Conservation (phyloP, 2,797 vertebrate species). For the Epinephelus coioides region DNA sequence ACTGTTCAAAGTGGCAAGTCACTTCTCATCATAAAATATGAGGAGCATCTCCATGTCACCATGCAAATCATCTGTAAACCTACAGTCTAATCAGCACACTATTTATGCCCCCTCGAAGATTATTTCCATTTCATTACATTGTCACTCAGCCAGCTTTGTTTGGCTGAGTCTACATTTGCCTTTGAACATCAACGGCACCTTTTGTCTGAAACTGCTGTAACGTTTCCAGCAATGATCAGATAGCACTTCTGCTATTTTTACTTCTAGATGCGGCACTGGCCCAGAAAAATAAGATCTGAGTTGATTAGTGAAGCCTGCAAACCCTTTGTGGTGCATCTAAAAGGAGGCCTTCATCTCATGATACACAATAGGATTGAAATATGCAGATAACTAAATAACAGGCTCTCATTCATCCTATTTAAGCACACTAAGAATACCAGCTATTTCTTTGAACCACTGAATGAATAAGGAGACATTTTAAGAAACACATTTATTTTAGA, state of each 20-base stretch:
- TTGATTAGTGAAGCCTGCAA: conserved; percentile 70
- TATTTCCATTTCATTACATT: conserved; percentile 60
- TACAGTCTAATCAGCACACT: conserved; percentile 28
- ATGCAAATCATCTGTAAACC: conserved; percentile 28
- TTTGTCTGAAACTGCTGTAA: conserved; percentile 74
- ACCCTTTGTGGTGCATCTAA: conserved; percentile 67
- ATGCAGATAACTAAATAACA: conserved; percentile 61
- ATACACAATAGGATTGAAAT: conserved; percentile 57
- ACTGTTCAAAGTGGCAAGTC: neutral
- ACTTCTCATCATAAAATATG: conserved; percentile 5
- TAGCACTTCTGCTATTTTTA: conserved; percentile 77
- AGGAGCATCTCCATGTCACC: neutral
- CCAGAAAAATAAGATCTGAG: conserved; percentile 74
- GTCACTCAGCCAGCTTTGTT: conserved; percentile 66
- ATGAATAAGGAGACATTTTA: conserved; percentile 47
- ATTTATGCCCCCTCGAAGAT: conserved; percentile 36
- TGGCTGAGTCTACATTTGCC: conserved; percentile 57
- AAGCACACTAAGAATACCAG: conserved; percentile 36
- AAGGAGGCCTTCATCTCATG: conserved; percentile 64
- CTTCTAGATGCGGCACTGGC: conserved; percentile 64
- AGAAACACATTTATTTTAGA: conserved; percentile 76
- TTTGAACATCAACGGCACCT: conserved; percentile 72
- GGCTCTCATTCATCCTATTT: conserved; percentile 44
- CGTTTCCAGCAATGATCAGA: conserved; percentile 70
- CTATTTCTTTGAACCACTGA: conserved; percentile 35